phyloP scores from a whole-genome alignment of 1,140 invertebrate species.

The Micrasema longulum region DNA sequence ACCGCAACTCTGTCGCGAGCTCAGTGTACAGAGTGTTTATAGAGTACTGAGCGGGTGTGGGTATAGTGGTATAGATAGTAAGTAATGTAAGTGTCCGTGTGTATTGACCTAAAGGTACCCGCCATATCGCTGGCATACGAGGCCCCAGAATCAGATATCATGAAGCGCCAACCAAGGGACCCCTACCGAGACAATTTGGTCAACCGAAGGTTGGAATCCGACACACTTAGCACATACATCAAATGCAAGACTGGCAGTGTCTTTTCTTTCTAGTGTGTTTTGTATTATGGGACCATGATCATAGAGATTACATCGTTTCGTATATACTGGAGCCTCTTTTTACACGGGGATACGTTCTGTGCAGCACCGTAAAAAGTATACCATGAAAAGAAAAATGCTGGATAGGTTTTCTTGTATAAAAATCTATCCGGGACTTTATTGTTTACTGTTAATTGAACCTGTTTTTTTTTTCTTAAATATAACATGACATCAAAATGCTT shows the following conservation, averaged over 20 bases:
- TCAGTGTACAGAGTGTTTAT: neutral
- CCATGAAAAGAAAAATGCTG: no score
- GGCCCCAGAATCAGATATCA: conserved; percentile 95
- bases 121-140: conserved; percentile 97
- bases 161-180: conserved; percentile 95
- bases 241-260: conserved; percentile 53
- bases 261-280: conserved; percentile 53
- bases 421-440: no score
- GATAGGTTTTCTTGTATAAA: no score
- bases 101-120: conserved; percentile 79
- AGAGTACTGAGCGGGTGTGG: neutral
- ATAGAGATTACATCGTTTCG: conserved; percentile 8
- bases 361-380: no score
- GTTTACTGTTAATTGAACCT: no score
- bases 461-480: no score
- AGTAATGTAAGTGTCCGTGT: conserved; percentile 52
- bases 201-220: conserved; percentile 83
- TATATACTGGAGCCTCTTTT: no score
- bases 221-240: conserved; percentile 52
- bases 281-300: conserved; percentile 29
- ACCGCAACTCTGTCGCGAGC: neutral
- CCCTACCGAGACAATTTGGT: conserved; percentile 95
- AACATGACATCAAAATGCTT: no score
- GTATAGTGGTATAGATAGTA: neutral
- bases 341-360: no score